Percentiles rank a stretch among this genome's conserved stretches.
Conservation (phyloP, 2,888 invertebrate genomes). For the Tillus elongatus region DNA sequence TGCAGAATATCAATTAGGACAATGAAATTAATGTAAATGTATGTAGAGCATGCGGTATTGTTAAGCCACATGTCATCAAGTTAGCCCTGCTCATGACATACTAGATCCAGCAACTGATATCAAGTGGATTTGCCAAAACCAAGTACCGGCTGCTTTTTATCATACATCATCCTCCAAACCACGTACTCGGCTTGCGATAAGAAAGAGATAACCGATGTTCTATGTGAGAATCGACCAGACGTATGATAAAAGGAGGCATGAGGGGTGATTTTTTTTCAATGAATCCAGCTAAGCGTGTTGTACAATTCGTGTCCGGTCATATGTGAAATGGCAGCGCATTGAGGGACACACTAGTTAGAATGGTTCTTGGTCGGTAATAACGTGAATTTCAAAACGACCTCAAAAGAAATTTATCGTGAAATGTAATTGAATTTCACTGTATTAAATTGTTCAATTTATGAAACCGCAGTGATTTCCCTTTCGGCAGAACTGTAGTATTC, state of each 20-base stretch:
- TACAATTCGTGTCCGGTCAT: constrained; percentile 56
- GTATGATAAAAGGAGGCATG: constrained; percentile 33
- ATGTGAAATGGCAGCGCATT: constrained; percentile 47
- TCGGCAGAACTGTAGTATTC: constrained; percentile 32
- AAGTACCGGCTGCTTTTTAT: too few species aligned
- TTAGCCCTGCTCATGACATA: constrained; percentile 16
- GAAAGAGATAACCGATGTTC: too few species aligned
- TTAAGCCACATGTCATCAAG: constrained; percentile 34
- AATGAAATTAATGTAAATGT: constrained; percentile 40
- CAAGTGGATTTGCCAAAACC: constrained; percentile 4
- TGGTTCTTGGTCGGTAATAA: constrained; percentile 29
- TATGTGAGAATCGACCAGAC: too few species aligned
- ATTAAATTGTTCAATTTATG: constrained; percentile 44
- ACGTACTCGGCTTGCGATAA: too few species aligned
- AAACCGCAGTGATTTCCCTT: constrained; percentile 41
- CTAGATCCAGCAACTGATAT: constrained; percentile 6
- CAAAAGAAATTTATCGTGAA: constrained; percentile 31
- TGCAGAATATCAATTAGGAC: too few species aligned
- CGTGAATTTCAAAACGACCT: constrained; percentile 39
- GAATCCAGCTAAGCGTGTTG: constrained; percentile 56
- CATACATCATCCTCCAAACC: too few species aligned
- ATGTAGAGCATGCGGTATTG: constrained; percentile 35
- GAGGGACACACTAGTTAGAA: neutral
- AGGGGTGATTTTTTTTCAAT: constrained; percentile 43
- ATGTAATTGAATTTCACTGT: constrained; percentile 39